Conservation (phyloP, 1,140 invertebrate genomes). For the Zeugodacus cucurbitae region DNA sequence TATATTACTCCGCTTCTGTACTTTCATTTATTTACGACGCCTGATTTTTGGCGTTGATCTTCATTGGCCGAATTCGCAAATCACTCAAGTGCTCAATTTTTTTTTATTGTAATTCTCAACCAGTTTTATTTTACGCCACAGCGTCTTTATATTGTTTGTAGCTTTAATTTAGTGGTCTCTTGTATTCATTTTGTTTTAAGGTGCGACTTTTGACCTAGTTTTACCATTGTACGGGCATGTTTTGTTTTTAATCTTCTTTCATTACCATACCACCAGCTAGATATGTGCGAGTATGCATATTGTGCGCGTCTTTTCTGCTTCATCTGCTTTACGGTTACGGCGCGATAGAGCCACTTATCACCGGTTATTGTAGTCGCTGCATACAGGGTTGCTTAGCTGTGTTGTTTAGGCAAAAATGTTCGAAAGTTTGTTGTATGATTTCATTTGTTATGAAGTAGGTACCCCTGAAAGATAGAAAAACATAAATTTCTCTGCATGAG, state of each 20-base stretch:
- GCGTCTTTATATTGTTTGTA: background rate
- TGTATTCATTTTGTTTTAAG: background rate
- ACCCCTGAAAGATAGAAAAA: no score
- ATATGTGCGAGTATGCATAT: background rate
- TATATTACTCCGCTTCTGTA: no score
- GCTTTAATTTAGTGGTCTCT: background rate
- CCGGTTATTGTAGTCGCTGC: background rate
- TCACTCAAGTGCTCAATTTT: background rate
- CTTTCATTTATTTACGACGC: background rate
- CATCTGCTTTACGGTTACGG: background rate
- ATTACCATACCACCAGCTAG: background rate
- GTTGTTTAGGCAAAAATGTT: no score
- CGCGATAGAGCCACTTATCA: background rate
- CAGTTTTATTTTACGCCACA: background rate
- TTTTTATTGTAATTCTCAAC: background rate
- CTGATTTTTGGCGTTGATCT: background rate
- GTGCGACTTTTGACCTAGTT: background rate
- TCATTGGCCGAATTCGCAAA: slow-evolving; percentile 15
- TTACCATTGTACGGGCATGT: background rate
- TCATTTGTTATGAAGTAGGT: no score
- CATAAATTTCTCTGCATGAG: no score
- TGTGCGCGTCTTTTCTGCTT: background rate
- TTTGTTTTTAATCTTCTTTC: background rate
- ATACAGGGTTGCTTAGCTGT: background rate
- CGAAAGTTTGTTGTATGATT: no score